These are phyloP conservation scores for Nothocercus julius DNA, from an alignment of 2,113 vertebrate genomes.

Conservation along the genomic window DNA sequence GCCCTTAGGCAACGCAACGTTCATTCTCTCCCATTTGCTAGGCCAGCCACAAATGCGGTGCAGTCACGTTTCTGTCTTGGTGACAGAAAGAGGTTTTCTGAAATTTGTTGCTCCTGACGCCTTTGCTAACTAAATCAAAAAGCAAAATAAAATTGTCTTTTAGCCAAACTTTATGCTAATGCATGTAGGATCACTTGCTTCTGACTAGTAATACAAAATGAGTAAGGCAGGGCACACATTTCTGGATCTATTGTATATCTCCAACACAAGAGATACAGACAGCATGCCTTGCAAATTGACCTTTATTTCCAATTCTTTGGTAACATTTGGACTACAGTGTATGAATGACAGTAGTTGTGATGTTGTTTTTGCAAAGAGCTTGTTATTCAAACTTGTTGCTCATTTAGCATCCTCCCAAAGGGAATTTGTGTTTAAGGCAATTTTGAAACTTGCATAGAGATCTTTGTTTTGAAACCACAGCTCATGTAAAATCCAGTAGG, in stretches of 20 bases:
- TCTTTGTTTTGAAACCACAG: background rate
- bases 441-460: background rate
- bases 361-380: background rate
- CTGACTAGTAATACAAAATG: background rate
- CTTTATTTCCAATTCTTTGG: background rate
- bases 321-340: background rate
- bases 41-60: background rate
- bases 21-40: background rate
- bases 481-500: background rate
- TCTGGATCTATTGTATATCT: background rate
- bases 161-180: background rate
- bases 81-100: background rate
- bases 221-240: background rate
- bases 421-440: background rate
- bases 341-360: background rate
- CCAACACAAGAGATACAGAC: background rate
- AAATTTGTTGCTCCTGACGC: background rate
- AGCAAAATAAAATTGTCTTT: background rate
- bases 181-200: background rate
- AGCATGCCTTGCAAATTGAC: background rate
- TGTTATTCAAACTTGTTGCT: background rate
- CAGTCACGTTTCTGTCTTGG: background rate
- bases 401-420: background rate
- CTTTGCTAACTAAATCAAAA: background rate
- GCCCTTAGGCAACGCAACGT: background rate